Conservation (phyloP, 2,113 vertebrate genomes). For the Pterophyllum scalare region DNA sequence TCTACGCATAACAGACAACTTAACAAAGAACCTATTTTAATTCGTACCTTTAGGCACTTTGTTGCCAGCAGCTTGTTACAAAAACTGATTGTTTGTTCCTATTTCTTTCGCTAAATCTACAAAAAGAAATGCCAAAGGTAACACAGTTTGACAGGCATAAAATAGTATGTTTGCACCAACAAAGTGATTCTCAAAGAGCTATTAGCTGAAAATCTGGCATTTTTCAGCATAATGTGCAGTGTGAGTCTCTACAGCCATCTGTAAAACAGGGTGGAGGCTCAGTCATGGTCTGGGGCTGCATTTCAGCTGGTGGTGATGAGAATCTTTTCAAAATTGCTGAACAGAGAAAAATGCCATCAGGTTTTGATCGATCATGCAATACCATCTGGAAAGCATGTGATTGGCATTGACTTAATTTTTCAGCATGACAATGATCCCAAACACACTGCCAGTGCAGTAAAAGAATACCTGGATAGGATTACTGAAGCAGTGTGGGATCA, state of each 20-base stretch:
- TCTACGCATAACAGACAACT: neutral
- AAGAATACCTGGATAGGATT: no score
- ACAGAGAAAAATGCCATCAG: neutral
- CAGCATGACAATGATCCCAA: no score
- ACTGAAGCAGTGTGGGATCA: no score
- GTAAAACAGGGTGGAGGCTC: neutral
- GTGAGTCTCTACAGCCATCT: neutral
- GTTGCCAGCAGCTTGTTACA: neutral
- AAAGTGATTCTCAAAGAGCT: neutral
- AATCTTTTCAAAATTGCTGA: neutral
- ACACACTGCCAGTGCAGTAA: no score
- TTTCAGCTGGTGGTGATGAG: neutral
- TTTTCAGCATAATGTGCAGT: neutral
- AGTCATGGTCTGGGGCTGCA: neutral
- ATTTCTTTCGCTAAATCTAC: neutral
- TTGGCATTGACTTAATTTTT: neutral
- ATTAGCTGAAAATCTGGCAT: neutral
- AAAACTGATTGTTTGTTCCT: neutral
- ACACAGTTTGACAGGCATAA: neutral
- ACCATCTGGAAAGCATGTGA: neutral
- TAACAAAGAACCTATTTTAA: neutral
- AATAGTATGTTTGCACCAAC: neutral
- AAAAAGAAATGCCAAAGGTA: neutral
- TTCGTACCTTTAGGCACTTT: neutral
- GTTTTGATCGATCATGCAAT: neutral